Percentiles rank a stretch among this genome's conserved stretches.
phyloP scores from a whole-genome alignment of 2,113 vertebrate genomes.

The Lepus americanus region DNA sequence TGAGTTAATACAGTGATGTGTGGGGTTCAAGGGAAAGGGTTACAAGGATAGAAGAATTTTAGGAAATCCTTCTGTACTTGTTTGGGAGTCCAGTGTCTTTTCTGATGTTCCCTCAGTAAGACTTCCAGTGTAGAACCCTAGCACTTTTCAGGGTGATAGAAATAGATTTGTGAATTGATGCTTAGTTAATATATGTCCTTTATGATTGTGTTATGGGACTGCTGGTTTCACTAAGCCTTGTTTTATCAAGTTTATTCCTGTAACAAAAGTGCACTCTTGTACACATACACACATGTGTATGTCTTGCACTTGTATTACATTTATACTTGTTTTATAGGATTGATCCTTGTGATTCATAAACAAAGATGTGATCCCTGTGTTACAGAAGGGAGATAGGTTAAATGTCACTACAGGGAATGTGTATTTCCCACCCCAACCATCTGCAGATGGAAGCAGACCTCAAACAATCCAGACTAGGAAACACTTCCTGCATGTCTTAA shows the following conservation, averaged over 20 bases:
- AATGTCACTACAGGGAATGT: not conserved
- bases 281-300: not conserved
- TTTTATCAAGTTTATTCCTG: conserved; percentile 37
- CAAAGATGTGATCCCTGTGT: not conserved
- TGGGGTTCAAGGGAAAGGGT: not conserved
- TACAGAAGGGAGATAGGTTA: not conserved
- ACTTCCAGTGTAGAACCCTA: not conserved
- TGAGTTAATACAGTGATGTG: not conserved
- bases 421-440: not conserved
- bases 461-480: not conserved
- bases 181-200: not conserved
- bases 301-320: not conserved
- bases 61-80: not conserved
- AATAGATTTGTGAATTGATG: not conserved
- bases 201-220: not conserved
- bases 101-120: not conserved
- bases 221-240: not conserved
- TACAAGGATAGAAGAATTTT: not conserved
- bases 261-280: not conserved
- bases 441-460: not conserved
- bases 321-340: conserved; percentile 1
- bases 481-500: not conserved
- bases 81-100: not conserved
- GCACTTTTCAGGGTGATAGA: not conserved
- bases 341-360: not conserved